A percentile compares a stretch with the other conserved stretches of the same genome.
Conservation (phyloP, 2,113 vertebrate species). For the Chloebia gouldiae region DNA sequence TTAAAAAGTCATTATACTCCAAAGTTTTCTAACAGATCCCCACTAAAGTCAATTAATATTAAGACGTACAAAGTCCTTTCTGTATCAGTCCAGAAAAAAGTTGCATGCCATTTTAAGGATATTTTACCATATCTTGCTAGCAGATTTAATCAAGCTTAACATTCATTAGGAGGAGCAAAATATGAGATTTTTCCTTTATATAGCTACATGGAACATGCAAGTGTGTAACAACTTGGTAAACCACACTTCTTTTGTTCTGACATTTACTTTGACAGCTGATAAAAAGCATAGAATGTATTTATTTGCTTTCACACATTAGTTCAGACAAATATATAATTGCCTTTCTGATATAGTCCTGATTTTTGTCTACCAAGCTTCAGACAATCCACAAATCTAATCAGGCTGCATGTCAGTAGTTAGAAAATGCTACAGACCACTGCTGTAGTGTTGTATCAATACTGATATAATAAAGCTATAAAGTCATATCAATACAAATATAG, state of each 20-base stretch:
- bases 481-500: slow-evolving; percentile 6
- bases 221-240: background rate
- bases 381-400: background rate
- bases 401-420: background rate
- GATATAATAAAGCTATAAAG: slow-evolving; percentile 8
- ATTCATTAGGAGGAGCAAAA: background rate
- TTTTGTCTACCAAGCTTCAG: background rate
- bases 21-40: background rate
- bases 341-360: background rate
- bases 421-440: background rate
- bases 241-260: background rate
- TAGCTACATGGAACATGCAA: background rate
- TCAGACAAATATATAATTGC: background rate
- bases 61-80: background rate
- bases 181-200: background rate
- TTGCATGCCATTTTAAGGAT: background rate
- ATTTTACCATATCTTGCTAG: background rate
- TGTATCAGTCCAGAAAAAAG: background rate
- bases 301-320: background rate
- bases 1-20: background rate
- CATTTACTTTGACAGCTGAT: background rate
- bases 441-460: background rate
- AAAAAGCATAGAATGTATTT: background rate
- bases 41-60: background rate
- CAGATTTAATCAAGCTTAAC: background rate